Evolutionary conservation across 2,888 invertebrate species (phyloP).

Genomic region (Dastarcus helophoroides): DNA sequence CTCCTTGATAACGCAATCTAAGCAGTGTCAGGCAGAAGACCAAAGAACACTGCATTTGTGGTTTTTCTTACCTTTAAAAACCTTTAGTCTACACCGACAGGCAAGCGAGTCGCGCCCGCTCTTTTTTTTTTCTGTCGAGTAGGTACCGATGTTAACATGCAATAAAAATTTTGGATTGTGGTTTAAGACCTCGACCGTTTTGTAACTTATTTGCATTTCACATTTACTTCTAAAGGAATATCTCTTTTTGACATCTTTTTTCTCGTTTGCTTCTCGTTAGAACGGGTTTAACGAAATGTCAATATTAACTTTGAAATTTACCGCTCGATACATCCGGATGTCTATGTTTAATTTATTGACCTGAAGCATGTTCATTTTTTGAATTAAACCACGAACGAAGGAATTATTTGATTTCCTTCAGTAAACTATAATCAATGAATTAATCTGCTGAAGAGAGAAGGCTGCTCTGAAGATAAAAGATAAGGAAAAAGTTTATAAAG

Average conservation of each 20-base stretch:
- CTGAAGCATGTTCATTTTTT: constrained; percentile 12
- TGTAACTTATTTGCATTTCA: constrained; percentile 33
- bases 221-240: constrained; percentile 28
- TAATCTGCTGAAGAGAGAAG: too few relatives aligned
- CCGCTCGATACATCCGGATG: too few relatives aligned
- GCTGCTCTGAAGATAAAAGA: too few relatives aligned
- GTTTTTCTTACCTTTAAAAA: constrained; percentile 26
- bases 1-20: constrained; percentile 33
- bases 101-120: too few relatives aligned
- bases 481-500: too few relatives aligned
- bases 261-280: too few relatives aligned
- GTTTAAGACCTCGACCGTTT: constrained; percentile 24
- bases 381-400: too few relatives aligned
- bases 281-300: too few relatives aligned
- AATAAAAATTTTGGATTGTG: constrained; percentile 31
- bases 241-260: constrained; percentile 20
- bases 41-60: constrained; percentile 28
- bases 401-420: too few relatives aligned
- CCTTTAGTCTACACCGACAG: constrained; percentile 30
- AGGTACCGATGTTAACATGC: constrained; percentile 35
- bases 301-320: too few relatives aligned
- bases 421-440: too few relatives aligned
- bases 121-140: constrained; percentile 27
- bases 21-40: constrained; percentile 27
- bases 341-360: too few relatives aligned